Evolutionary conservation across 2,797 vertebrate genomes (phyloP), one percentile per base, ranked within the genome.

Genomic region (Rhynchotus rufescens): DNA sequence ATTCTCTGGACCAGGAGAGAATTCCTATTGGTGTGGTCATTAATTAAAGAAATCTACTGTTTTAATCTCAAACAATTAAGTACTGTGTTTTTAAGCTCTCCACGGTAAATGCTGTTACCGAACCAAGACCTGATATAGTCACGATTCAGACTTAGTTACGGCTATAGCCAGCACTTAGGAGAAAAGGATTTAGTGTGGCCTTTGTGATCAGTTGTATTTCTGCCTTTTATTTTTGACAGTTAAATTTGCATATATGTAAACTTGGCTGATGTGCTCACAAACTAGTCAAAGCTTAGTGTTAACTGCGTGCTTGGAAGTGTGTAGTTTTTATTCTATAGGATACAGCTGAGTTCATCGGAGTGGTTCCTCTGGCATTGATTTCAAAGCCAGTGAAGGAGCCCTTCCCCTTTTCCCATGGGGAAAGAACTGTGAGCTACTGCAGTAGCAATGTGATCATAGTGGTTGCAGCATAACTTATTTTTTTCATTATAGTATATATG

Each of bases 61-160:
- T 22, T 69, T 91, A 75, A 52, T 71, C 67, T 84, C 26, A 92
- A 84, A 73, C 19, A 90, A 91, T 40, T 80, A 88, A 86, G 42
- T 71, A 45, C 19, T 56, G 30, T 1, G 32, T 69, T 84, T 75
- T 84, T 40, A 34, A 89, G 62, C 57, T 76, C 34, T 59, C 38
- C 30, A 26, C 0, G 3, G 32, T 80, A 92, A 92, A 15, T 64
- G 67, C 26, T 71, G 4, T 91, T 78, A 60, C 26, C 47, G 65
- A 89, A 81, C 49, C 40, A 71, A 84, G 64, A 40, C 28, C 32
- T 74, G 45, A 40, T 52, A 56, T 16, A 14, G 30, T 42, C 12
- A 45, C 52, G 15, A n/a, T 26, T 89, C 11, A 65, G 84, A 49
- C 82, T 52, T 69, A 87, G n/a, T 73, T 85, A 52, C 28, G 72